Percentiles rank a stretch among this genome's conserved stretches.
phyloP scores from a whole-genome alignment of 2,797 vertebrate species.

The Sebastes nivosus region DNA sequence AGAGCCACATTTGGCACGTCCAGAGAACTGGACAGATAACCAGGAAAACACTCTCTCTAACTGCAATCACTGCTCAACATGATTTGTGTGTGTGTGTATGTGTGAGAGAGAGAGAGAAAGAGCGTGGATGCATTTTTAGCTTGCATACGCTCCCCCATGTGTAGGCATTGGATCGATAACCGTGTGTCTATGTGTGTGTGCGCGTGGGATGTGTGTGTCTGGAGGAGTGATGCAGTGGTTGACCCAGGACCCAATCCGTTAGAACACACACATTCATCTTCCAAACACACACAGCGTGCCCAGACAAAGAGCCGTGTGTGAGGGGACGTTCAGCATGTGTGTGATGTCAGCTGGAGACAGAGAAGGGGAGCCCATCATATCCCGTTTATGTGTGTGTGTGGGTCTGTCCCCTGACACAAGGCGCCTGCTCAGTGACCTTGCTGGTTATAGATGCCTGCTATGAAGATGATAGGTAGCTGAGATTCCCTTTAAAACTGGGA shows the following conservation, averaged over 20 bases:
- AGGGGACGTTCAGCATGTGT: conserved; percentile 79
- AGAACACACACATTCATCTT: conserved; percentile 78
- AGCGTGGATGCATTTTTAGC: conserved; percentile 45
- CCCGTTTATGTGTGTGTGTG: conserved; percentile 65
- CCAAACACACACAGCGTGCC: conserved; percentile 67
- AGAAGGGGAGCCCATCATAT: conserved; percentile 77
- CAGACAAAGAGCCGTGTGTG: conserved; percentile 73
- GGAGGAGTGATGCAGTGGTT: conserved; percentile 76
- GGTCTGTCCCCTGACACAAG: conserved; percentile 71
- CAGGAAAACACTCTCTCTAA: conserved; percentile 77
- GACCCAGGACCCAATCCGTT: conserved; percentile 75
- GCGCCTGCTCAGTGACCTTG: conserved; percentile 56
- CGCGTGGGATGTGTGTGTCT: conserved; percentile 52
- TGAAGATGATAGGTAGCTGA: conserved; percentile 50
- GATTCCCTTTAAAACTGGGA: conserved; percentile 18
- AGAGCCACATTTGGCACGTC: conserved; percentile 80
- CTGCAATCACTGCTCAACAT: conserved; percentile 75
- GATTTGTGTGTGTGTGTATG: conserved; percentile 56
- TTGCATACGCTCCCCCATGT: conserved; percentile 34
- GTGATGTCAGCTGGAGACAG: conserved; percentile 80
- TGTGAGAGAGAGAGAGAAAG: neutral
- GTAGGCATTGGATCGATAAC: conserved; percentile 59
- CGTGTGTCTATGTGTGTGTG: conserved; percentile 12
- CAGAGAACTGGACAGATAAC: conserved; percentile 82
- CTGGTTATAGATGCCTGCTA: conserved; percentile 56